Conservation (phyloP, 2,888 invertebrate genomes). For the Leptinotarsa tumamoca region DNA sequence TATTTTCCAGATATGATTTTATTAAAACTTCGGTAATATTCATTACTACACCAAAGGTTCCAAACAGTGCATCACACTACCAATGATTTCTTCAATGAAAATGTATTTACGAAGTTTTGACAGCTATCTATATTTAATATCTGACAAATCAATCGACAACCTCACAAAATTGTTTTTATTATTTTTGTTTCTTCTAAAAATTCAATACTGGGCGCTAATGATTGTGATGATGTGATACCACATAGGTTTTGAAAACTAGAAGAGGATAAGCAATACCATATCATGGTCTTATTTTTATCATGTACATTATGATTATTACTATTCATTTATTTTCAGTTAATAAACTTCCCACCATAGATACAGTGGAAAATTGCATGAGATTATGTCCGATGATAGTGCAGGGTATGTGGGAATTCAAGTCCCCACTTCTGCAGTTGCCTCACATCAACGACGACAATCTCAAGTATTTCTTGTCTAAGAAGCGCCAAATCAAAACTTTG, state of each 20-base stretch:
- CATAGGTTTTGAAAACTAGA: background rate
- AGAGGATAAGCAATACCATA: no score
- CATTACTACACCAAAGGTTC: no score
- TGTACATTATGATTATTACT: background rate
- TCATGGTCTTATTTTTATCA: no score
- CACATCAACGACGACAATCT: conserved; percentile 92
- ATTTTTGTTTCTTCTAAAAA: conserved; percentile 18
- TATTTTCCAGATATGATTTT: no score
- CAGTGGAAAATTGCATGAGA: conserved; percentile 98
- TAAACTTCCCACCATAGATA: conserved; percentile 88
- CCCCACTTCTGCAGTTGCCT: conserved; percentile 93
- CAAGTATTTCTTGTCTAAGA: conserved; percentile 86
- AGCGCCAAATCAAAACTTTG: conserved; percentile 88
- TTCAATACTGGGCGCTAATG: background rate
- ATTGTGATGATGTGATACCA: no score
- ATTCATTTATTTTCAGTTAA: conserved; percentile 72
- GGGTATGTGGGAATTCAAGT: conserved; percentile 95
- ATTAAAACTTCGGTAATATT: no score
- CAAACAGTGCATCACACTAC: no score
- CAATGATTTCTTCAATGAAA: no score
- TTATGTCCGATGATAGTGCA: conserved; percentile 97
- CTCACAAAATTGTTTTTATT: conserved; percentile 27
- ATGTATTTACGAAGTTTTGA: no score
- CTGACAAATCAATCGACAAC: no score
- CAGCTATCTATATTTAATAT: no score